phyloP scores from a whole-genome alignment of 2,888 invertebrate species.

The Smittia sp. region DNA sequence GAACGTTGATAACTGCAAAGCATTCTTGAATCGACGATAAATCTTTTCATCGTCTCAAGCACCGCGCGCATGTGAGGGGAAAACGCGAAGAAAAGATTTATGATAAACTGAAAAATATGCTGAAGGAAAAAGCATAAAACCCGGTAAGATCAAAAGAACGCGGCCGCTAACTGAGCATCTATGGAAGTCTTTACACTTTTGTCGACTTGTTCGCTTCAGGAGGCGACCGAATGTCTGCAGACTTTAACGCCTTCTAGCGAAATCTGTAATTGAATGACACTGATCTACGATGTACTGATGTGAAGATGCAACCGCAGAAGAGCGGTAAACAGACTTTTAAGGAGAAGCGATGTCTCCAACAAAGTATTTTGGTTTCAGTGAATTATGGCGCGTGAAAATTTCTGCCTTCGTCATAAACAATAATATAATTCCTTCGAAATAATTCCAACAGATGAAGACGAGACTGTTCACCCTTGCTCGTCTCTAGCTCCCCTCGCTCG shows the following conservation, averaged over 20 bases:
- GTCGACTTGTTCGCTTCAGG: not conserved
- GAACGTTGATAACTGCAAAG: not conserved
- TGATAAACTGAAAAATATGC: not conserved
- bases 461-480: not conserved
- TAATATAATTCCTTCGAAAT: not conserved
- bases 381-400: conserved; percentile 1
- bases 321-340: too few species aligned
- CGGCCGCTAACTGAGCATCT: not conserved
- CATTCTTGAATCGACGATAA: conserved; percentile 11
- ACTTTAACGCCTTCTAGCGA: not conserved
- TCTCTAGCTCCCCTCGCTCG: too few species aligned
- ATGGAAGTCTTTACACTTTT: not conserved
- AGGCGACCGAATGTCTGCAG: not conserved
- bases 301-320: too few species aligned
- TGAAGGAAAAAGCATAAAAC: not conserved
- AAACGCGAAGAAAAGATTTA: conserved; percentile 7
- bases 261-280: not conserved
- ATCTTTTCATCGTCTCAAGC: not conserved
- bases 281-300: too few species aligned
- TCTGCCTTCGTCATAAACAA: not conserved
- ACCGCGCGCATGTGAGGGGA: not conserved
- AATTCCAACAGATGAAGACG: not conserved
- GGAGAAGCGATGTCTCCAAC: not conserved
- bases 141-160: conserved; percentile 27
- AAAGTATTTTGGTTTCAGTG: not conserved